These are phyloP conservation scores for Theristicus caerulescens DNA, from an alignment of 2,113 vertebrate species.

Conservation along the genomic window DNA sequence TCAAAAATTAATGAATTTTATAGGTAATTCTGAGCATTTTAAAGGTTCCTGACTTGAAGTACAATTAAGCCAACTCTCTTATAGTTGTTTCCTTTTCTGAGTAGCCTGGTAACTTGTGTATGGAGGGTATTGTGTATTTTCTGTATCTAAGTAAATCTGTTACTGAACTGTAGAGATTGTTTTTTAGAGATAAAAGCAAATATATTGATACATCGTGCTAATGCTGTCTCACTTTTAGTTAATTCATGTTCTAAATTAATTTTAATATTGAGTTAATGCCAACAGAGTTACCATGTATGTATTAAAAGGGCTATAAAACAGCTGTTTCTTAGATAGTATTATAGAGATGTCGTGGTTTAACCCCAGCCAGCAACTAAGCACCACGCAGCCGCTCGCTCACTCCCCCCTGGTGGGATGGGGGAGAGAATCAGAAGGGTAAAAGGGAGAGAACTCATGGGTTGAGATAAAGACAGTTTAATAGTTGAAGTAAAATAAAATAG, in stretches of 20 bases:
- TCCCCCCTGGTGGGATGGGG: too few relatives aligned
- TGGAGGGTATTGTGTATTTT: not conserved
- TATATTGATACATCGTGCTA: not conserved
- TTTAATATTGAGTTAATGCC: not conserved
- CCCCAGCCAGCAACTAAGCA: too few relatives aligned
- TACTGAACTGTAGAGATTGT: not conserved
- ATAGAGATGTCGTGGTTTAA: too few relatives aligned
- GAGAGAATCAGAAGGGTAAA: too few relatives aligned
- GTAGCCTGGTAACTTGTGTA: not conserved
- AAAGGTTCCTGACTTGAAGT: not conserved
- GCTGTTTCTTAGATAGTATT: not conserved
- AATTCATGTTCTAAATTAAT: not conserved
- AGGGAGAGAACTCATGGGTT: too few relatives aligned
- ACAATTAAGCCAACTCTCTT: not conserved
- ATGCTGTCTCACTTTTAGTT: not conserved
- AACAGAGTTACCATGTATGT: not conserved
- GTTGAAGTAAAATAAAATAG: too few relatives aligned
- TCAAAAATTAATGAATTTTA: not conserved
- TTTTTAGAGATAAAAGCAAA: not conserved
- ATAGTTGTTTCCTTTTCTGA: not conserved
- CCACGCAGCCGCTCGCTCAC: too few relatives aligned
- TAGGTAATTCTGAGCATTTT: not conserved
- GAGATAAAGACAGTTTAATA: too few relatives aligned
- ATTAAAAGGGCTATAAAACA: not conserved
- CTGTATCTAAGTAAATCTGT: not conserved